A percentile compares a stretch with the other conserved stretches of the same genome.
These are phyloP conservation scores for Parnassius apollo DNA, from an alignment of 2,888 invertebrate species.

Conservation along the genomic window DNA sequence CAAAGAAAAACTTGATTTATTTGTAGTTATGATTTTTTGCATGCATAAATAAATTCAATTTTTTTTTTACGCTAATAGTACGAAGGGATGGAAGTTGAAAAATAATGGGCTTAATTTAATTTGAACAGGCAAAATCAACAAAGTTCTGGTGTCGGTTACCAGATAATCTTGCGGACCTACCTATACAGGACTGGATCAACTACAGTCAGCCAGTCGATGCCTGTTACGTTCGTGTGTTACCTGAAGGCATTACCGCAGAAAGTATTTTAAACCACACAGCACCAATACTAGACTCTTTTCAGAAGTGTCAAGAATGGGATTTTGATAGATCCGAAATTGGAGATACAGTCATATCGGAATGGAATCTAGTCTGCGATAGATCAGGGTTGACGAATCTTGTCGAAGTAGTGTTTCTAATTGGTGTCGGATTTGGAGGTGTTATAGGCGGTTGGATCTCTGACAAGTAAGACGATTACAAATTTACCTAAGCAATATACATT, in stretches of 20 bases:
- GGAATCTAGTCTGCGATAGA: constrained; percentile 88
- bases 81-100: too few relatives aligned
- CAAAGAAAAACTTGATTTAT: not conserved
- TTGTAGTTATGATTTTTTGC: not conserved
- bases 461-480: constrained; percentile 62
- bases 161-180: constrained; percentile 73
- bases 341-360: constrained; percentile 87
- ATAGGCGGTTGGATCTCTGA: constrained; percentile 90
- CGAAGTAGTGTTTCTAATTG: constrained; percentile 88
- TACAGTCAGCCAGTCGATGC: constrained; percentile 83
- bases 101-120: constrained; percentile 10
- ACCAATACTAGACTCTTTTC: constrained; percentile 58
- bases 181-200: constrained; percentile 83
- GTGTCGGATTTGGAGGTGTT: constrained; percentile 89
- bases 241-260: constrained; percentile 55
- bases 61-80: too few relatives aligned
- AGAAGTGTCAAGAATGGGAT: constrained; percentile 82
- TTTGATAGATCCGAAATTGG: constrained; percentile 81
- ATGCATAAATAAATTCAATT: too few relatives aligned
- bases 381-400: constrained; percentile 85
- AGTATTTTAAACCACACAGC: constrained; percentile 64
- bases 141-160: constrained; percentile 87
- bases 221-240: constrained; percentile 79
- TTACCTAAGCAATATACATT: constrained; percentile 15
- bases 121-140: constrained; percentile 80